Evolutionary conservation across 2,888 invertebrate species (phyloP).

Genomic region (Ormyrus thymus): DNA sequence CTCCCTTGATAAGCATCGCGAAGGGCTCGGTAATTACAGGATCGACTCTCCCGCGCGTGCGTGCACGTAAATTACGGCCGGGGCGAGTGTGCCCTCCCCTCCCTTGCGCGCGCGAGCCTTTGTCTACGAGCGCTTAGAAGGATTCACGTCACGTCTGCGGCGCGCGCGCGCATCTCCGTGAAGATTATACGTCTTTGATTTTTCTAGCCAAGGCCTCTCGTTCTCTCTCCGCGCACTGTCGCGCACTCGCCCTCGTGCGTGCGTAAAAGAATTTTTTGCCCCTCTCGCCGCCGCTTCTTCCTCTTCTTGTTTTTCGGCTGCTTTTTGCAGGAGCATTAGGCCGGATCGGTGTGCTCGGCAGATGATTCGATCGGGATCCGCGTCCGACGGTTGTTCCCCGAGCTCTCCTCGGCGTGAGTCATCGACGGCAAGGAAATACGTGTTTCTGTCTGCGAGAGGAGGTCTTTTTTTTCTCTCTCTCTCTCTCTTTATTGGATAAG

Average conservation of each 20-base stretch:
- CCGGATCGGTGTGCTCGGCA: constrained; percentile 8
- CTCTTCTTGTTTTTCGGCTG: neutral
- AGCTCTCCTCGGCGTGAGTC: constrained; percentile 21
- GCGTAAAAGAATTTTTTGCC: constrained; percentile 2
- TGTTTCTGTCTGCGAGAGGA: neutral
- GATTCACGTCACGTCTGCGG: constrained; percentile 30
- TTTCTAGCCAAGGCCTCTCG: constrained; percentile 37
- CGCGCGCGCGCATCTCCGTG: constrained; percentile 28
- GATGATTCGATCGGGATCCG: constrained; percentile 30
- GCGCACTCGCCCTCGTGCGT: neutral
- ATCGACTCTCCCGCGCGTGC: neutral
- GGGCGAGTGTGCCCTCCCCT: no score
- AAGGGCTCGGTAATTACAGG: constrained; percentile 49
- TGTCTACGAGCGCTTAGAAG: constrained; percentile 19
- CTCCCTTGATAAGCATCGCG: constrained; percentile 42
- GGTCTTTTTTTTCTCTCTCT: neutral
- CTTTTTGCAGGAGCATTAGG: neutral
- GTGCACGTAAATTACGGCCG: no score
- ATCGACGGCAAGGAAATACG: constrained; percentile 19
- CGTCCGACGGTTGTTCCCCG: neutral
- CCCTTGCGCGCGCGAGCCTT: no score
- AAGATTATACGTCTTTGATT: constrained; percentile 49
- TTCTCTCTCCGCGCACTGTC: neutral
- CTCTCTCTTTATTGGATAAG: neutral
- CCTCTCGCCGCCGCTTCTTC: neutral